Conservation (phyloP, 2,113 vertebrate species). For the Taxidea taxus region DNA sequence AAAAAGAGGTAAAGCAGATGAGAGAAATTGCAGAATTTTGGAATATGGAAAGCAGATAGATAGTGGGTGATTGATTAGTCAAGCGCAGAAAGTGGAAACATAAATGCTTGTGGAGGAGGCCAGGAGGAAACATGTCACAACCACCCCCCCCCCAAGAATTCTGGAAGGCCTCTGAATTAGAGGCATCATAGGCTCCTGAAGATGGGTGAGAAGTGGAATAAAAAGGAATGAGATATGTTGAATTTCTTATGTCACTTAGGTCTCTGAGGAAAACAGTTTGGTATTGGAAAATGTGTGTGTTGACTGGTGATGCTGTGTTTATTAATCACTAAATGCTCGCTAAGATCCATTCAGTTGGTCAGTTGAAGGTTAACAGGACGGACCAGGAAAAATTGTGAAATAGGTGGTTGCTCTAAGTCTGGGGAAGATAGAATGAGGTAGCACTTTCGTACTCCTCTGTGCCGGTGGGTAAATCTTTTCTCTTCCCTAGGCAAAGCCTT, state of each 20-base stretch:
- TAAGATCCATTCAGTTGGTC: not conserved
- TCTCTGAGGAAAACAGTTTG: not conserved
- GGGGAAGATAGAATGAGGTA: not conserved
- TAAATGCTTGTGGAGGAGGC: not conserved
- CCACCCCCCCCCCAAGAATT: not conserved
- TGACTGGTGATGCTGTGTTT: not conserved
- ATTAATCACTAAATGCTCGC: not conserved
- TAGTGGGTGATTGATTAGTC: not conserved
- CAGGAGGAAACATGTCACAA: not conserved
- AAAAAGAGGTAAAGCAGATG: not conserved
- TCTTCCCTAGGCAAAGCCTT: not conserved
- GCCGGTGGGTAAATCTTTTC: not conserved
- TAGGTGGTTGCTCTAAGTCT: not conserved
- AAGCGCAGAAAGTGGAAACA: not conserved
- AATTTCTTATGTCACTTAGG: not conserved
- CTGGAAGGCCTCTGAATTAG: not conserved
- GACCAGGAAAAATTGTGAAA: not conserved
- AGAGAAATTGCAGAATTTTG: constrained; percentile 25
- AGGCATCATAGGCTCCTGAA: not conserved
- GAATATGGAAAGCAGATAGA: not conserved
- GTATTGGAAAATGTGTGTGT: not conserved
- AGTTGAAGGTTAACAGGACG: not conserved
- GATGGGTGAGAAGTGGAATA: not conserved
- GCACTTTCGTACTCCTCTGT: not conserved
- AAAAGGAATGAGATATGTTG: not conserved